Conservation (phyloP, 1,140 invertebrate genomes). For the Platyscapa corneri region DNA sequence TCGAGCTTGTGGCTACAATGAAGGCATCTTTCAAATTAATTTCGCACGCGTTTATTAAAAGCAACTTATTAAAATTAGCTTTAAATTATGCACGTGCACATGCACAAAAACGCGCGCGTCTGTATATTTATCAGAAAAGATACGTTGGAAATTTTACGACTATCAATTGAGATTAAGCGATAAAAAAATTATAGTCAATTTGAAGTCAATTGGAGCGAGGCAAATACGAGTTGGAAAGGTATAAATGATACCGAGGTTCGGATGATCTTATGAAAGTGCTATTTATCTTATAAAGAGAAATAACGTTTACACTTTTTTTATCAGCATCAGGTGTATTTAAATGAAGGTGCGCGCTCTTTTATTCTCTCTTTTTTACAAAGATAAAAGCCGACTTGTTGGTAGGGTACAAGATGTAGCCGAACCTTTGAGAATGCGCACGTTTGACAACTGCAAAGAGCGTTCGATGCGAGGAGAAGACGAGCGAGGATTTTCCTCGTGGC, state of each 20-base stretch:
- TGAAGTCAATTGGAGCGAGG: background rate
- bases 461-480: background rate
- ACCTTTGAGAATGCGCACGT: background rate
- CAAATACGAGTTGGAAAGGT: background rate
- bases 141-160: no score
- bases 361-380: background rate
- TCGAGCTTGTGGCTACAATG: no score
- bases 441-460: background rate
- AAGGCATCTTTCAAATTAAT: no score
- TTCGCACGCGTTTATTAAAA: no score
- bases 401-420: background rate
- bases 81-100: no score
- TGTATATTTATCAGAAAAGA: no score
- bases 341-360: background rate
- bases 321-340: background rate
- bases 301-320: conserved; percentile 2
- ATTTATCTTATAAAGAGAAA: conserved; percentile 8
- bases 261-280: background rate
- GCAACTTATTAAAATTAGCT: no score
- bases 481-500: no score
- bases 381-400: background rate
- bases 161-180: no score
- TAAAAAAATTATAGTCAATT: background rate
- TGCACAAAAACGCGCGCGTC: no score
- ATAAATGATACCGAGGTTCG: background rate